Conservation (phyloP, 53 echinoderm and acorn worm species). For the Astropecten irregularis region DNA sequence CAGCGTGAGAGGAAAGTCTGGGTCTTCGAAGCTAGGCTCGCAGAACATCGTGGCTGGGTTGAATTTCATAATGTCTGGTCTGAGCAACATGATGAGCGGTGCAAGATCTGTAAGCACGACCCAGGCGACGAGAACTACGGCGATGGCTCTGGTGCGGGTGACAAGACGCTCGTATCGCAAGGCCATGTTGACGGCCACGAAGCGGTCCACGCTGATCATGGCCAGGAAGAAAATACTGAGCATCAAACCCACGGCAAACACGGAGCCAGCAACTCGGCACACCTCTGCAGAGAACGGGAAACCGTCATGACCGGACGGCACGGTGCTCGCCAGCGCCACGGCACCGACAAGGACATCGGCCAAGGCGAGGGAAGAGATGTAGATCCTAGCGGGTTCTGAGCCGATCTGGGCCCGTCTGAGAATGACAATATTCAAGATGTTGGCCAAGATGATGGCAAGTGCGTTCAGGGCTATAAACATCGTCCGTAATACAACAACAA, state of each 20-base stretch:
- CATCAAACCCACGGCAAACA: background rate
- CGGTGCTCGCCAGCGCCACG: background rate
- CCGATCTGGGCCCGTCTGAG: background rate
- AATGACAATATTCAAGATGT: conserved; percentile 26
- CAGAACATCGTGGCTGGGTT: conserved; percentile 31
- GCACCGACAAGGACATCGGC: conserved; percentile 45
- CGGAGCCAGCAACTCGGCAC: background rate
- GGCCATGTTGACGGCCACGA: conserved; percentile 22
- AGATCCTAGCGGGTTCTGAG: conserved; percentile 19
- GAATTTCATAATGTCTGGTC: background rate
- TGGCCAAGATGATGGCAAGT: conserved; percentile 13
- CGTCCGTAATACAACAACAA: conserved; percentile 16
- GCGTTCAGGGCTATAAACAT: conserved; percentile 33
- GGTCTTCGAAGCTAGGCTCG: conserved; percentile 26
- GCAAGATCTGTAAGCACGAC: background rate
- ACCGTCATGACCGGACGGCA: conserved; percentile 15
- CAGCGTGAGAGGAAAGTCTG: background rate
- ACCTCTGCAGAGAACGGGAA: conserved; percentile 15
- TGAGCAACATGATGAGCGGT: background rate
- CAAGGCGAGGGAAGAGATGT: conserved; percentile 18
- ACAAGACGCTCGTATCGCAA: conserved; percentile 20
- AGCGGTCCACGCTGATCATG: conserved; percentile 38
- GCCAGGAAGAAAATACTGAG: conserved; percentile 36
- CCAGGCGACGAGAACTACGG: background rate
- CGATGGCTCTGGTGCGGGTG: conserved; percentile 15